Evolutionary conservation across 2,888 invertebrate genomes (phyloP).

Genomic region (Erynnis tages): DNA sequence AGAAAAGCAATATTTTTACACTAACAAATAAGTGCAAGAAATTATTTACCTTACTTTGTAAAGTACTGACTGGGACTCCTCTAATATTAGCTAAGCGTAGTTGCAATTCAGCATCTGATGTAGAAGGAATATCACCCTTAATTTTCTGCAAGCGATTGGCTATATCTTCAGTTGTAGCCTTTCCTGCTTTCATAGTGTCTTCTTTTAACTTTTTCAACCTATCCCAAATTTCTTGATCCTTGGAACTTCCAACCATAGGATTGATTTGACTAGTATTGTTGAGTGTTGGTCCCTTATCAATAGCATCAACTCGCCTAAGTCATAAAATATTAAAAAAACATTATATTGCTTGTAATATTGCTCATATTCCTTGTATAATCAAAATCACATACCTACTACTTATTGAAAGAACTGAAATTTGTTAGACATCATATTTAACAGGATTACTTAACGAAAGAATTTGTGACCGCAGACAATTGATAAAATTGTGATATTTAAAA

Average conservation of each 20-base stretch:
- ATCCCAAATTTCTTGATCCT: constrained; percentile 84
- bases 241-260: constrained; percentile 59
- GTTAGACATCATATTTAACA: no score
- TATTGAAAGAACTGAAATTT: no score
- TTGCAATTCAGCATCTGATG: constrained; percentile 84
- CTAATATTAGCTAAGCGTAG: constrained; percentile 85
- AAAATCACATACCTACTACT: no score
- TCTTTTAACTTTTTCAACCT: constrained; percentile 86
- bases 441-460: no score
- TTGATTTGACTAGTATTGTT: no score
- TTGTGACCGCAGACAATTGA: constrained; percentile 21
- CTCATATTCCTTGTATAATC: no score
- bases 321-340: no score
- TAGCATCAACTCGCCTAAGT: constrained; percentile 43
- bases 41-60: constrained; percentile 49
- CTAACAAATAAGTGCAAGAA: no score
- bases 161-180: constrained; percentile 49
- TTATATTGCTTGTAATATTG: no score
- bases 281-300: no score
- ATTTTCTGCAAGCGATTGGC: constrained; percentile 55
- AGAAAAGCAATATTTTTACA: no score
- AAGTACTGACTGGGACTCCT: constrained; percentile 68
- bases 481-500: background rate
- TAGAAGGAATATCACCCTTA: constrained; percentile 60
- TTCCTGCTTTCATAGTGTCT: constrained; percentile 53